Evolutionary conservation across 2,888 invertebrate species (phyloP), one percentile per base, ranked within the genome.

Genomic region (Stratiomys singularior): DNA sequence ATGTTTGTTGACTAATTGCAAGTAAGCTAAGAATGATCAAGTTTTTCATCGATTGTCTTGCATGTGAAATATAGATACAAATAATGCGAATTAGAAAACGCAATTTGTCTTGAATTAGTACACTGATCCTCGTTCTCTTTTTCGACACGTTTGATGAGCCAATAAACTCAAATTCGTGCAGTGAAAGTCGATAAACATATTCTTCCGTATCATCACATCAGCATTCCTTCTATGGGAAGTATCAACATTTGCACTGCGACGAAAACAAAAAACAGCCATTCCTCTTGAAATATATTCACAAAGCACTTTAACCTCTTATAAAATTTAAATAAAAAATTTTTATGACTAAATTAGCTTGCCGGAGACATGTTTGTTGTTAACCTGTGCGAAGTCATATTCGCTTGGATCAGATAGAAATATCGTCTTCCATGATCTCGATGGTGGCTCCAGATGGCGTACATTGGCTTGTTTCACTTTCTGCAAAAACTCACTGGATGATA

Each of bases 401-500:
- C 74, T 58, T 30, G 9, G 25, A 58, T 58, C 23, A 58, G 60
- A 11, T 44, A 69, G 4, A 21, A 15, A 15, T 56, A 72, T 52
- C 71, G 13, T 52, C 56, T 72, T 18, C 13, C 28, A 44, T 28
- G 21, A 72, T 37, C 37, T 37, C 37, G 28, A 25, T 23, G 60
- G 37, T 60, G 30, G n/a, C 28, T 18, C 15, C n/a, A 52, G 28
- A 27, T 60, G 25, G 9, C 58, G 52, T n/a, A n/a, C 30, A 74
- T 23, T 18, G 44, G 58, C 74, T 74, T 74, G n/a, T n/a, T 74
- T 74, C 74, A 44, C 74, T 74, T 60, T 60, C 58, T 23, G 74
- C 74, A n/a, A 37, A 23, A 52, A 11, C 44, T 37, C 9, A 25
- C 37, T 37, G 18, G 27, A 11, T 28, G 58, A 25, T 23, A 27